A percentile compares a stretch with the other conserved stretches of the same genome.
Conservation (phyloP, 2,888 invertebrate species). For the Serripes groenlandicus region DNA sequence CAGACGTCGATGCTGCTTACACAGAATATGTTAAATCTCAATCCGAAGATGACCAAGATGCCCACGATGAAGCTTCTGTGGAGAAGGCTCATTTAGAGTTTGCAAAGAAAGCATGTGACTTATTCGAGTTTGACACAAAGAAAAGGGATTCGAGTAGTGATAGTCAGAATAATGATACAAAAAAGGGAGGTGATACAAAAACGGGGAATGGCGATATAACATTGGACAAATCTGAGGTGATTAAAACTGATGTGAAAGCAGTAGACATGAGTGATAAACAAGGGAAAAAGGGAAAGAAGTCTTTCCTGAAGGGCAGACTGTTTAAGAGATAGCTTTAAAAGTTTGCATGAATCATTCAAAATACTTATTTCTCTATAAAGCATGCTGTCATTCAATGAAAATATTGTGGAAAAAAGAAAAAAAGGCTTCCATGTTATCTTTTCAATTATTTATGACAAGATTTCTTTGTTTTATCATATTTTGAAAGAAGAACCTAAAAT, state of each 20-base stretch:
- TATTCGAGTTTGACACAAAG: slow-evolving; percentile 59
- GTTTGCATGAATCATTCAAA: too few relatives aligned
- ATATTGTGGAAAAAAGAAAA: too few relatives aligned
- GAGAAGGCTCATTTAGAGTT: slow-evolving; percentile 61
- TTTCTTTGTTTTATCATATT: too few relatives aligned
- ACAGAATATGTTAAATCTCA: slow-evolving; percentile 36
- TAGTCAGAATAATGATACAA: slow-evolving; percentile 17
- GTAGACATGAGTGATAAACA: slow-evolving; percentile 15
- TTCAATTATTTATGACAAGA: too few relatives aligned
- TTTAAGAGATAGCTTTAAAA: slow-evolving; percentile 61
- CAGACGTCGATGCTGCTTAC: slow-evolving; percentile 65
- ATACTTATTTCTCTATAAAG: too few relatives aligned
- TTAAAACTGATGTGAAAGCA: slow-evolving; percentile 2
- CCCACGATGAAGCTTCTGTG: slow-evolving; percentile 46
- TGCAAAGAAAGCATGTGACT: slow-evolving; percentile 58
- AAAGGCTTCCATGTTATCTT: too few relatives aligned
- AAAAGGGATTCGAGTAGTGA: slow-evolving; percentile 59
- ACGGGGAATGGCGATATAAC: background rate
- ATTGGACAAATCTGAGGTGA: background rate
- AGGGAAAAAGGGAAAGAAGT: slow-evolving; percentile 54
- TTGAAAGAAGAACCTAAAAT: too few relatives aligned
- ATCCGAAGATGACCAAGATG: slow-evolving; percentile 2
- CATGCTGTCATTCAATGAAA: too few relatives aligned
- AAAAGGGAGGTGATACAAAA: slow-evolving; percentile 5
- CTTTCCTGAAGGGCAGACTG: slow-evolving; percentile 58